A percentile compares a stretch with the other conserved stretches of the same genome.
Conservation (phyloP, 2,113 vertebrate genomes). For the Pantherophis guttatus region DNA sequence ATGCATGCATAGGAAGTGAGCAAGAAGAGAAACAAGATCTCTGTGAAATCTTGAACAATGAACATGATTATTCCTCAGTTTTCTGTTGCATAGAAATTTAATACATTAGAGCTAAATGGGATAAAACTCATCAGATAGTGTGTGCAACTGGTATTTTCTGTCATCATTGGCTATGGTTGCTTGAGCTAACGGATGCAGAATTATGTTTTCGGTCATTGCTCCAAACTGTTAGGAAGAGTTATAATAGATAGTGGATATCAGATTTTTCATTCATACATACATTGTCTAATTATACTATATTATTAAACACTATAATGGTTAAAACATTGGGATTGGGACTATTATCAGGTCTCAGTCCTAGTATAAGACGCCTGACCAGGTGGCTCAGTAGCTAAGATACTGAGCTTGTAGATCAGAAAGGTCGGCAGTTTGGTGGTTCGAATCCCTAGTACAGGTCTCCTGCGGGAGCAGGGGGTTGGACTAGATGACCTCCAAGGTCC, state of each 20-base stretch:
- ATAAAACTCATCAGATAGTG: background rate
- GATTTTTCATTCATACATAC: constrained; percentile 19
- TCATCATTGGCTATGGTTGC: background rate
- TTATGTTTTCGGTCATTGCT: background rate
- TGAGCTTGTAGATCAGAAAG: too few relatives aligned
- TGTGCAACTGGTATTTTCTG: background rate
- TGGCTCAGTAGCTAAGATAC: too few relatives aligned
- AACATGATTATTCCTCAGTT: background rate
- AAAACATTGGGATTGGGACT: background rate
- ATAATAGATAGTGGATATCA: constrained; percentile 34
- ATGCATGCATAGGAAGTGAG: background rate
- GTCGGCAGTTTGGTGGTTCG: too few relatives aligned
- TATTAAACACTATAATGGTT: background rate
- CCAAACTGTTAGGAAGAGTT: constrained; percentile 5
- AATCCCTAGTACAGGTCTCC: too few relatives aligned
- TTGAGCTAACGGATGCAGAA: background rate
- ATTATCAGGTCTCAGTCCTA: background rate
- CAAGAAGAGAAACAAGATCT: background rate
- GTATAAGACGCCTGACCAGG: background rate
- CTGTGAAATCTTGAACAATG: background rate
- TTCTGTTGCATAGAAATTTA: background rate
- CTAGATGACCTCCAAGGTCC: too few relatives aligned
- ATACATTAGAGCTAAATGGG: background rate
- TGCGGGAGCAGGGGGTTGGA: too few relatives aligned
- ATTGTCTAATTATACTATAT: background rate